Conservation (phyloP, 2,113 vertebrate species). For the Phrynosoma platyrhinos region DNA sequence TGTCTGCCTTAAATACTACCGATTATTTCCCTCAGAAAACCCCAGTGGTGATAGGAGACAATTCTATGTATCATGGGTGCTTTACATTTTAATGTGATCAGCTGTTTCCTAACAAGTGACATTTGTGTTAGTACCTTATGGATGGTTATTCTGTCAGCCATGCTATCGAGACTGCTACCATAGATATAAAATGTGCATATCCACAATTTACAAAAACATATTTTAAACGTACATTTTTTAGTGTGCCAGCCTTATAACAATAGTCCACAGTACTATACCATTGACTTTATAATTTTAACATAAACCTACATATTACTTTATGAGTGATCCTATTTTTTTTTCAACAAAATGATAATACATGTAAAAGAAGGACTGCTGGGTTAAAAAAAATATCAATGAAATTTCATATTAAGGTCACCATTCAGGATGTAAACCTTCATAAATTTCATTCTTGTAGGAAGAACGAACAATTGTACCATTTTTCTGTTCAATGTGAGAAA, state of each 20-base stretch:
- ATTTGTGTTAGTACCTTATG: not conserved
- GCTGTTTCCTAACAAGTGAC: not conserved
- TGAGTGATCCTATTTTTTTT: not conserved
- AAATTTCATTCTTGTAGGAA: too few species aligned
- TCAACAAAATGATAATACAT: not conserved
- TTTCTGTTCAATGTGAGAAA: too few species aligned
- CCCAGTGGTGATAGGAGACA: slow-evolving; percentile 26
- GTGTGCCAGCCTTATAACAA: not conserved
- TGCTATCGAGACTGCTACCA: not conserved
- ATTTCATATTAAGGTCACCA: not conserved
- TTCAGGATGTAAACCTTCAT: too few species aligned
- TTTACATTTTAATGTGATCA: not conserved
- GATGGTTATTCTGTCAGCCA: not conserved
- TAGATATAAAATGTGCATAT: not conserved
- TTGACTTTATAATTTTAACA: slow-evolving; percentile 11
- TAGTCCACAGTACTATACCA: not conserved
- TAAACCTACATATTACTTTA: not conserved
- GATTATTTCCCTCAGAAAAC: not conserved
- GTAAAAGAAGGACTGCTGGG: not conserved
- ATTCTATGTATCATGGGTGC: not conserved
- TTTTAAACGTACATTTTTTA: not conserved
- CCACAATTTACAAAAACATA: slow-evolving; percentile 2
- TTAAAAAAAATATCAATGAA: not conserved
- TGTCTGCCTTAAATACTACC: slow-evolving; percentile 8
- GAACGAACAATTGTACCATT: too few species aligned